These are phyloP conservation scores for Strix occidentalis DNA, from an alignment of 2,797 vertebrate species.

Conservation along the genomic window DNA sequence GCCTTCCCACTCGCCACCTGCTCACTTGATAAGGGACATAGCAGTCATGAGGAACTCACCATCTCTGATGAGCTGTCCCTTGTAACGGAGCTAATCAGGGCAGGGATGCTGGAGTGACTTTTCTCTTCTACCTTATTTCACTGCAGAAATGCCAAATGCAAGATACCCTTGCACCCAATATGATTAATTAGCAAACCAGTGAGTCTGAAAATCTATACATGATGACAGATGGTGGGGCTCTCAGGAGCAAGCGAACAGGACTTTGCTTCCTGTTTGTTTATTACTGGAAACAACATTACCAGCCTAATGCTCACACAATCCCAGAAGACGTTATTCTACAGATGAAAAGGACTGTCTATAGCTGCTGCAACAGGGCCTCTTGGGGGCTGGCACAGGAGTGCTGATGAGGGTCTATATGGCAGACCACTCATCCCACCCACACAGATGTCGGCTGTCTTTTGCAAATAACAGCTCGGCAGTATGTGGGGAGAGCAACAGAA, in stretches of 20 bases:
- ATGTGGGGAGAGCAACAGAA: neutral
- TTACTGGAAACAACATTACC: neutral
- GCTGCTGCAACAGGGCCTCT: neutral
- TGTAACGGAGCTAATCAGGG: neutral
- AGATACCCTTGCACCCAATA: neutral
- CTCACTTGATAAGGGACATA: neutral
- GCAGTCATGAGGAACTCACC: neutral
- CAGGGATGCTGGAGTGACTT: neutral
- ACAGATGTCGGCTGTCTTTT: neutral
- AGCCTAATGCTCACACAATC: neutral
- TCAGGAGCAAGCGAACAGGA: neutral
- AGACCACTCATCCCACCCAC: neutral
- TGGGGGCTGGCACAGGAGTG: neutral
- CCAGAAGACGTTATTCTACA: neutral
- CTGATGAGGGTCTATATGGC: neutral
- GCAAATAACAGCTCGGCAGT: neutral
- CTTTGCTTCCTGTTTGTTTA: conserved; percentile 24
- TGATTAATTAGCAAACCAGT: neutral
- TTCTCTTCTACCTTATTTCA: neutral
- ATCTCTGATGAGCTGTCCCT: neutral
- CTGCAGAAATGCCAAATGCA: neutral
- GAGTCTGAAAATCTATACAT: neutral
- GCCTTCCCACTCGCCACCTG: conserved; percentile 14
- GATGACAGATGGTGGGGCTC: conserved; percentile 21
- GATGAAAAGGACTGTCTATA: neutral